Conservation (phyloP, 2,888 invertebrate genomes). For the Cataglyphis rosenhaueri region DNA sequence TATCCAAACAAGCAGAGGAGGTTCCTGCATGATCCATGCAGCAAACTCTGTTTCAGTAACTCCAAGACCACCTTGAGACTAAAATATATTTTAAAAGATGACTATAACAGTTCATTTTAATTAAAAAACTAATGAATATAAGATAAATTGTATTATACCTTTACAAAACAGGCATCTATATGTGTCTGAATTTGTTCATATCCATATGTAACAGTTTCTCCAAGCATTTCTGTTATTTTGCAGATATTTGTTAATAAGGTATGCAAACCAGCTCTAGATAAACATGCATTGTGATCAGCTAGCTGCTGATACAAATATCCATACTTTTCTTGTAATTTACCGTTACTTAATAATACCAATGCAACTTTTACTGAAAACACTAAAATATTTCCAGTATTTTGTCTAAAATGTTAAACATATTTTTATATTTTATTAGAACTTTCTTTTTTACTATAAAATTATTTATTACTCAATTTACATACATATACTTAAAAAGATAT, state of each 20-base stretch:
- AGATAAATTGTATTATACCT: constrained; percentile 85
- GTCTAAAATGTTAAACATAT: constrained; percentile 84
- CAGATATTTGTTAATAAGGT: constrained; percentile 89
- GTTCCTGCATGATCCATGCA: constrained; percentile 89
- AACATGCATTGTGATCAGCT: constrained; percentile 92
- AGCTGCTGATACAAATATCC: constrained; percentile 90
- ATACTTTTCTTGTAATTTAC: constrained; percentile 88
- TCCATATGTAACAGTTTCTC: constrained; percentile 88
- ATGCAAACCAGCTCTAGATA: constrained; percentile 89
- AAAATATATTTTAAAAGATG: constrained; percentile 32
- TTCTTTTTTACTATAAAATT: not conserved
- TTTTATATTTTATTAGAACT: constrained; percentile 5
- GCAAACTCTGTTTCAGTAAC: constrained; percentile 89
- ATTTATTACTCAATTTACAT: not conserved
- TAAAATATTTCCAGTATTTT: constrained; percentile 88
- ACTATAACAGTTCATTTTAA: constrained; percentile 40
- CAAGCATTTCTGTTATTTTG: constrained; percentile 88
- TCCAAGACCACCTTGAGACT: constrained; percentile 91
- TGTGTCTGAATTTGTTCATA: constrained; percentile 88
- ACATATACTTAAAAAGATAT: not conserved
- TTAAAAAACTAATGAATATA: constrained; percentile 37
- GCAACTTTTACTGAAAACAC: constrained; percentile 90
- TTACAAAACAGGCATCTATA: constrained; percentile 91
- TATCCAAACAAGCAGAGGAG: constrained; percentile 89
- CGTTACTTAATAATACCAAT: constrained; percentile 89